Base-by-base conservation (phyloP, 2,888 invertebrate species). In the Nomada ruficornis region DNA sequence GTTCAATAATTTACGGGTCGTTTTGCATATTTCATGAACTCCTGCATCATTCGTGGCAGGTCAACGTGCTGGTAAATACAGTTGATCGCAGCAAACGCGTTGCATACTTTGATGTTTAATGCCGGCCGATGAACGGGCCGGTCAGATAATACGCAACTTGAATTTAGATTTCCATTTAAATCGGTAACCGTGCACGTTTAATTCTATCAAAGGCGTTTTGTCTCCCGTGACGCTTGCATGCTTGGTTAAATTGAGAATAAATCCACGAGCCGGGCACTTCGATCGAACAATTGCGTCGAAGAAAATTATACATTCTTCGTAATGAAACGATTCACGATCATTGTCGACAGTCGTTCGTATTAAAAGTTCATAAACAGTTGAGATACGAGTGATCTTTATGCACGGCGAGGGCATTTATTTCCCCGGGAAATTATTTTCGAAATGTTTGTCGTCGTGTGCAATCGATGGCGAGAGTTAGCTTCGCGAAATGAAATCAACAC, bases 111-210 rank as follows among this genome's bases (percentile, higher is more conserved):
- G 67, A 80, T 71, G 80, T 80, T 80, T 71, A 71, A 80, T 50
- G 52, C 52, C 15, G 26, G 10, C 42, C 36, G 79, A 79, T 64
- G 52, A 64, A 77, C 50, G 63, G 15, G 7, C 47, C 23, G 18
- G 36, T 57, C 50, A 26, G 29, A 65, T 65, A 71, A 60, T 55
- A 47, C 54, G 62, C 77, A 69, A 42, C 54, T 65, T 60, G 47
- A 80, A 79, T 80, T 80, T 80, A 70, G 70, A 80, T 80, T 80
- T 80, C 59, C 80, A 47, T 65, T 79, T 71, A 65, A 80, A 64
- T 18, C 29, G 2, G 55, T 20, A 55, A 7, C 11, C 13, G 50
- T 42, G 18, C 65, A 60, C 29, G 57, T 78, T 62, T 42, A 23
- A 15, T 65, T 79, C 65, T 70, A 23, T 79, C 80, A 23, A 50